Conservation (phyloP, 2,888 invertebrate genomes). For the Gasteruption jaculator region DNA sequence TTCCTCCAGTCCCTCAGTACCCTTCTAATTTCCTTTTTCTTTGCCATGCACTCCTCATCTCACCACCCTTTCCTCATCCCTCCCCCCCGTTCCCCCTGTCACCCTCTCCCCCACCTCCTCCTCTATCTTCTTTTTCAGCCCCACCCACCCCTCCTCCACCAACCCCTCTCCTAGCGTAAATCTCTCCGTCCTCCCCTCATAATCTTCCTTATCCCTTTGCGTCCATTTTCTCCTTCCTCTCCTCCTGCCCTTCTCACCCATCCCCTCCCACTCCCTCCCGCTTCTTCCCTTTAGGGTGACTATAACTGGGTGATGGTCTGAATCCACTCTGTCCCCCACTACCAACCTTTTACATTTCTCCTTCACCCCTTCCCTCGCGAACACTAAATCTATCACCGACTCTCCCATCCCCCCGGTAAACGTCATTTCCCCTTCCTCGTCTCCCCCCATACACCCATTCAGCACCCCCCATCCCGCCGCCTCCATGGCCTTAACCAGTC, state of each 20-base stretch:
- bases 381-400: conserved; percentile 16
- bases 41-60: too few relatives aligned
- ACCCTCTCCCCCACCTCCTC: conserved; percentile 7
- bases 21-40: too few relatives aligned
- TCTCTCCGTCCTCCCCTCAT: conserved; percentile 6
- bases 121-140: not conserved
- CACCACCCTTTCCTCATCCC: not conserved
- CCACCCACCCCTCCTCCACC: not conserved
- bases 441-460: conserved; percentile 16
- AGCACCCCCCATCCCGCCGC: conserved; percentile 11
- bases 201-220: not conserved
- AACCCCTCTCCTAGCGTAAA: too few relatives aligned
- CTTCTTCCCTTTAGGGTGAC: not conserved
- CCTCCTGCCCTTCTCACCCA: not conserved
- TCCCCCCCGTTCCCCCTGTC: not conserved
- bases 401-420: conserved; percentile 12
- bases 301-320: conserved; percentile 10
- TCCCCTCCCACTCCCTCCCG: not conserved
- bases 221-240: not conserved
- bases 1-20: too few relatives aligned
- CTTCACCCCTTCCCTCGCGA: conserved; percentile 1
- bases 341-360: not conserved
- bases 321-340: conserved; percentile 4
- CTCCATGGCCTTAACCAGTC: conserved; percentile 8
- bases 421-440: conserved; percentile 15